phyloP scores from a whole-genome alignment of 2,888 invertebrate species.

The Chydorus sphaericus region DNA sequence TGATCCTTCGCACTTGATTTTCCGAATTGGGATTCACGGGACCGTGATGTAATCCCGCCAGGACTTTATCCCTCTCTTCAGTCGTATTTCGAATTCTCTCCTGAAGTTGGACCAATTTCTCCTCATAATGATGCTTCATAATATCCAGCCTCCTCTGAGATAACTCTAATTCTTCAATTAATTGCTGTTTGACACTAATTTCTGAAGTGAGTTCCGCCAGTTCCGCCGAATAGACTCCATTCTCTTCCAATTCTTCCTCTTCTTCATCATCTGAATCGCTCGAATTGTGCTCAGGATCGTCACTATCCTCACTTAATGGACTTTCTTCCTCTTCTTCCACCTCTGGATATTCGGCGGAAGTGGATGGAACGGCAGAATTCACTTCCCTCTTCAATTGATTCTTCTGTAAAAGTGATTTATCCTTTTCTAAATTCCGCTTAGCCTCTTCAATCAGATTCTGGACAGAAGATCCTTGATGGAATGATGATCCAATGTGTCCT shows the following conservation, averaged over 20 bases:
- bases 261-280: constrained; percentile 1
- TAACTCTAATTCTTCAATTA: constrained; percentile 84
- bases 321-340: constrained; percentile 24
- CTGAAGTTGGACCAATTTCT: constrained; percentile 68
- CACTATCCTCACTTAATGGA: constrained; percentile 35
- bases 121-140: constrained; percentile 82
- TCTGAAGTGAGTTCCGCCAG: constrained; percentile 79
- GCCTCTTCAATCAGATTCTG: constrained; percentile 50
- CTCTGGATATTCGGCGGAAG: not conserved
- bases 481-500: too few relatives aligned
- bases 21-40: constrained; percentile 25
- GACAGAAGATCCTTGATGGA: constrained; percentile 24
- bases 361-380: not conserved
- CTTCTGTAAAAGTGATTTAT: constrained; percentile 27
- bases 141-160: constrained; percentile 72
- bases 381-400: constrained; percentile 22
- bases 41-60: constrained; percentile 28
- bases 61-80: constrained; percentile 76
- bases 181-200: constrained; percentile 83
- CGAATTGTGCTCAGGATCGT: constrained; percentile 22
- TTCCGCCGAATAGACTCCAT: constrained; percentile 45
- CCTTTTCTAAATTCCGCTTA: constrained; percentile 57
- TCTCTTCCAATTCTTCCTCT: constrained; percentile 24
- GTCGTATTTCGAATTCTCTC: constrained; percentile 74
- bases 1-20: constrained; percentile 51